Conservation (phyloP, 1,140 invertebrate species). For the Ridgeia piscesae region DNA sequence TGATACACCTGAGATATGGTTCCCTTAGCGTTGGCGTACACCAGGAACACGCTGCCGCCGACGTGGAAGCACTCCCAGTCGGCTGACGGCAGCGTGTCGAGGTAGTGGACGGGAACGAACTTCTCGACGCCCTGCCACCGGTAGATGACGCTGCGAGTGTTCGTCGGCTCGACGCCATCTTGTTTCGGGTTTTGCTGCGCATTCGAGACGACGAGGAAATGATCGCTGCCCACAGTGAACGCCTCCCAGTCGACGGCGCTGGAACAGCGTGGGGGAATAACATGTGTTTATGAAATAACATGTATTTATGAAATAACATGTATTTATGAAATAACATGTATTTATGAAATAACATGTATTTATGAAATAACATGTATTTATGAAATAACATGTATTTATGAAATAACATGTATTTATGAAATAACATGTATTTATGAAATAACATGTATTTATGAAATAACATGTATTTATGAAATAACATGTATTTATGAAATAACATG, state of each 20-base stretch:
- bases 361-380: too few species aligned
- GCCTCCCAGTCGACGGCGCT: constrained; percentile 56
- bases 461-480: too few species aligned
- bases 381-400: too few species aligned
- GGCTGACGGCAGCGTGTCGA: constrained; percentile 45
- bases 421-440: too few species aligned
- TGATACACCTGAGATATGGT: constrained; percentile 46
- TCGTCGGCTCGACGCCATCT: not conserved
- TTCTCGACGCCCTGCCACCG: constrained; percentile 53
- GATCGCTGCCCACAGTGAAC: constrained; percentile 46
- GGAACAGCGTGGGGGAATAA: not conserved
- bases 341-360: too few species aligned
- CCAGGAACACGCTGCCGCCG: constrained; percentile 40
- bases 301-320: too few species aligned
- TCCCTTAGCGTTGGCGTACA: constrained; percentile 49
- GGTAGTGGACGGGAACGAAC: constrained; percentile 50
- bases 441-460: too few species aligned
- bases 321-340: too few species aligned
- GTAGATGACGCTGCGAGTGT: constrained; percentile 41
- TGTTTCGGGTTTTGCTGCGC: constrained; percentile 34
- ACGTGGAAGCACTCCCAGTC: constrained; percentile 51
- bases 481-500: too few species aligned
- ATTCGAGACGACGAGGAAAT: constrained; percentile 53
- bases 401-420: too few species aligned
- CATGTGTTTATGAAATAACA: too few species aligned